A percentile compares a stretch with the other conserved stretches of the same genome.
Conservation (phyloP, 2,888 invertebrate species). For the Lepidocyrtinus sp. region DNA sequence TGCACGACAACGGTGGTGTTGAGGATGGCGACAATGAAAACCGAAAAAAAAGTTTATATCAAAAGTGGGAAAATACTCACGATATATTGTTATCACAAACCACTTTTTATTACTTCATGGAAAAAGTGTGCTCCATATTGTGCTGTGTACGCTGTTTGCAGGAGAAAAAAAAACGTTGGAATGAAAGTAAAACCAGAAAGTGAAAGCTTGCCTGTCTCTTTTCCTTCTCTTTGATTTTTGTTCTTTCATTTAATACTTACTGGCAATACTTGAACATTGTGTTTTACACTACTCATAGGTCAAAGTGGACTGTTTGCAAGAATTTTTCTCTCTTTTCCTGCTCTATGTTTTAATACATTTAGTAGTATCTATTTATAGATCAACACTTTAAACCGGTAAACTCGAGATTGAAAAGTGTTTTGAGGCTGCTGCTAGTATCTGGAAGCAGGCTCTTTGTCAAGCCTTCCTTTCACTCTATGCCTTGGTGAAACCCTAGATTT, state of each 20-base stretch:
- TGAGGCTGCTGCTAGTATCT: background rate
- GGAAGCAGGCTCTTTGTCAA: constrained; percentile 13
- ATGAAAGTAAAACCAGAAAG: no score
- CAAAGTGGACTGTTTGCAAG: background rate
- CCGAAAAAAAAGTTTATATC: constrained; percentile 2
- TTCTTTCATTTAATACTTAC: background rate
- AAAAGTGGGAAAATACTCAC: constrained; percentile 1
- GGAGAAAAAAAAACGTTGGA: no score
- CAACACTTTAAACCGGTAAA: background rate
- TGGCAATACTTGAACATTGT: background rate
- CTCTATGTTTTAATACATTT: background rate
- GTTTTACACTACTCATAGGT: background rate
- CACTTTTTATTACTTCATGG: constrained; percentile 5
- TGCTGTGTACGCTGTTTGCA: no score
- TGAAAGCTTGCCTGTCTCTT: background rate
- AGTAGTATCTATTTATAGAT: constrained; percentile 5
- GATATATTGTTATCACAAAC: background rate
- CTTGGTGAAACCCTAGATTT: background rate
- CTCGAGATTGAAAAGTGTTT: background rate
- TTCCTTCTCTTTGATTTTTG: background rate
- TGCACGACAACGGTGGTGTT: background rate
- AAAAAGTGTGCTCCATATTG: no score
- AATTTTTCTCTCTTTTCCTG: background rate
- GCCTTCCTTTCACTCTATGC: background rate
- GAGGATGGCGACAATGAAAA: constrained; percentile 8